Evolutionary conservation across 2,113 vertebrate genomes (phyloP).

Genomic region (Hippocampus abdominalis): DNA sequence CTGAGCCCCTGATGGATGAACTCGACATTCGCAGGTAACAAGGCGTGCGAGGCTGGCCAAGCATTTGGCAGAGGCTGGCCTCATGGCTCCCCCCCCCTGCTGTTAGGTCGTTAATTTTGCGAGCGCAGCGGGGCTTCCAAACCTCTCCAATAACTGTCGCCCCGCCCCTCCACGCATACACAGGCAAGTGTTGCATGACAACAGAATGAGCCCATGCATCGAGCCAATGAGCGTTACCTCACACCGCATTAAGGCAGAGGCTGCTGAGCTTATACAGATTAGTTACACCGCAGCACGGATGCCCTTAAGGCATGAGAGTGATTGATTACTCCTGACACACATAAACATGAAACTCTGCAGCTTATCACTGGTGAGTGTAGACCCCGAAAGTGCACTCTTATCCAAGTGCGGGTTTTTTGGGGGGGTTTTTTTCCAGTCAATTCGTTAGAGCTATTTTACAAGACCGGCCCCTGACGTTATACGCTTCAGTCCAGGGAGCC

Average conservation of each 20-base stretch:
- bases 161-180: slow-evolving; percentile 27
- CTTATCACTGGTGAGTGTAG: slow-evolving; percentile 5
- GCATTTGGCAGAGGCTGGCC: slow-evolving; percentile 48
- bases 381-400: not conserved
- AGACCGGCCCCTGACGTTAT: too few species aligned
- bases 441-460: not conserved
- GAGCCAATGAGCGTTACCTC: slow-evolving; percentile 30
- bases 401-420: not conserved
- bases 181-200: slow-evolving; percentile 38
- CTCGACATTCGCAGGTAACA: slow-evolving; percentile 32
- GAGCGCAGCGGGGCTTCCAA: slow-evolving; percentile 43
- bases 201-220: slow-evolving; percentile 21
- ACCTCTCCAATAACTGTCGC: slow-evolving; percentile 52
- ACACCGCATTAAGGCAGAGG: slow-evolving; percentile 26
- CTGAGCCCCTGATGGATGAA: slow-evolving; percentile 49
- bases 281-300: slow-evolving; percentile 36
- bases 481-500: too few species aligned
- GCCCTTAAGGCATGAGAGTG: slow-evolving; percentile 27
- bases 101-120: slow-evolving; percentile 61
- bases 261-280: slow-evolving; percentile 45
- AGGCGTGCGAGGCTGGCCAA: slow-evolving; percentile 41
- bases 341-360: slow-evolving; percentile 23
- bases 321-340: slow-evolving; percentile 43
- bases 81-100: slow-evolving; percentile 54
- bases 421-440: not conserved